These are phyloP conservation scores for Aproaerema taeniolella DNA, from an alignment of 2,888 invertebrate species.

Conservation along the genomic window DNA sequence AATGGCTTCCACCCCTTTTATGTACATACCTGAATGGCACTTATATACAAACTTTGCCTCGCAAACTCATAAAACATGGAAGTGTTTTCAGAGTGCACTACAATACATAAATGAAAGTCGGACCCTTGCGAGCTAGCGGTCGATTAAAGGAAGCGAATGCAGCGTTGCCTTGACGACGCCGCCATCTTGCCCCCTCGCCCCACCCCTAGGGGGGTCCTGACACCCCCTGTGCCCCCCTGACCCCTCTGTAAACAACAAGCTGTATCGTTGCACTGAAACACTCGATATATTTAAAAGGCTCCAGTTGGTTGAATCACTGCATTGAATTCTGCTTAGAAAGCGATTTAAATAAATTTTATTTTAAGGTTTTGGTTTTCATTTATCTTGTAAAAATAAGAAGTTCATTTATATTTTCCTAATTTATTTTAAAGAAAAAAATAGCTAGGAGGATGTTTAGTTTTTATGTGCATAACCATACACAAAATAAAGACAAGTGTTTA, in stretches of 20 bases:
- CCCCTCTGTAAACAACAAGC: slow-evolving; percentile 69
- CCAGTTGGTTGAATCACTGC: slow-evolving; percentile 46
- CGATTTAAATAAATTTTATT: too few relatives aligned
- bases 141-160: slow-evolving; percentile 77
- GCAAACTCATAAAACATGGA: slow-evolving; percentile 53
- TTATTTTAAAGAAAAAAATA: too few relatives aligned
- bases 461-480: too few relatives aligned
- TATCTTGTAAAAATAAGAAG: too few relatives aligned
- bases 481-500: too few relatives aligned
- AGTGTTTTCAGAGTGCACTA: slow-evolving; percentile 60
- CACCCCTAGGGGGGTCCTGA: too few relatives aligned
- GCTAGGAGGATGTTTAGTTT: too few relatives aligned
- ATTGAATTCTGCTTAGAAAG: slow-evolving; percentile 29
- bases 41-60: too few relatives aligned
- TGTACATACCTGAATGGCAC: too few relatives aligned
- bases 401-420: too few relatives aligned
- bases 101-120: slow-evolving; percentile 65
- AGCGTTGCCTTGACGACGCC: slow-evolving; percentile 73
- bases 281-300: slow-evolving; percentile 72
- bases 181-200: slow-evolving; percentile 53
- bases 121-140: slow-evolving; percentile 59
- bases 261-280: slow-evolving; percentile 75
- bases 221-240: slow-evolving; percentile 20
- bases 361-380: too few relatives aligned
- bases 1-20: too few relatives aligned